A percentile compares a stretch with the other conserved stretches of the same genome.
These are phyloP conservation scores for Pavo muticus DNA, from an alignment of 2,113 vertebrate genomes.

Conservation along the genomic window DNA sequence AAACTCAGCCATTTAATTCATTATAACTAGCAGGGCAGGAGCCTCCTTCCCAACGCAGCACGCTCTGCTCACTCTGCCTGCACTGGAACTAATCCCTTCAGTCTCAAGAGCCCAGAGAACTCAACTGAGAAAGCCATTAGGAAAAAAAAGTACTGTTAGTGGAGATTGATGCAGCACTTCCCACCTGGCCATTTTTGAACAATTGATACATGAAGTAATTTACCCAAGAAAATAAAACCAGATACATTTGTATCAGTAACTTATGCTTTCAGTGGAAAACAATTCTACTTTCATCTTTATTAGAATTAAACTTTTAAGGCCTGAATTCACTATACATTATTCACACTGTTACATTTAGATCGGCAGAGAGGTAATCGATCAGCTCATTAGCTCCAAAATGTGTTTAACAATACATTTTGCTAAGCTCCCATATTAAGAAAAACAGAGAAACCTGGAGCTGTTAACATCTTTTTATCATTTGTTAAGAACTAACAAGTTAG, in stretches of 20 bases:
- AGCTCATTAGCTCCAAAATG: slow-evolving; percentile 52
- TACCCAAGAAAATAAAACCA: slow-evolving; percentile 8
- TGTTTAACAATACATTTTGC: slow-evolving; percentile 43
- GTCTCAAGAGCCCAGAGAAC: not conserved
- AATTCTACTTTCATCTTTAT: slow-evolving; percentile 69
- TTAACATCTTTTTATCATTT: slow-evolving; percentile 6
- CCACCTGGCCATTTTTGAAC: not conserved
- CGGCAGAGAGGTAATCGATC: slow-evolving; percentile 44
- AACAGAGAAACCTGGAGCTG: slow-evolving; percentile 11
- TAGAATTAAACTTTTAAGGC: slow-evolving; percentile 73
- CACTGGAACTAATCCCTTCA: not conserved
- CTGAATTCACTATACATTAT: slow-evolving; percentile 65
- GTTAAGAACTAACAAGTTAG: slow-evolving; percentile 52
- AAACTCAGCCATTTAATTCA: not conserved
- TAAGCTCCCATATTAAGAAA: slow-evolving; percentile 54
- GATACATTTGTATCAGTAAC: not conserved
- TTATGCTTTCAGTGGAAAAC: slow-evolving; percentile 42
- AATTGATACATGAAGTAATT: not conserved
- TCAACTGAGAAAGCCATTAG: not conserved
- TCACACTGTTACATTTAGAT: slow-evolving; percentile 65
- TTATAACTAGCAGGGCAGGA: not conserved
- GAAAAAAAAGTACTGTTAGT: not conserved
- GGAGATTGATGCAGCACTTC: not conserved
- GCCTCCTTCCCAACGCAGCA: not conserved
- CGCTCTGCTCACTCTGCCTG: not conserved